Base-by-base conservation (phyloP, 2,888 invertebrate genomes). In the Scaptomyza cyrtandrae region DNA sequence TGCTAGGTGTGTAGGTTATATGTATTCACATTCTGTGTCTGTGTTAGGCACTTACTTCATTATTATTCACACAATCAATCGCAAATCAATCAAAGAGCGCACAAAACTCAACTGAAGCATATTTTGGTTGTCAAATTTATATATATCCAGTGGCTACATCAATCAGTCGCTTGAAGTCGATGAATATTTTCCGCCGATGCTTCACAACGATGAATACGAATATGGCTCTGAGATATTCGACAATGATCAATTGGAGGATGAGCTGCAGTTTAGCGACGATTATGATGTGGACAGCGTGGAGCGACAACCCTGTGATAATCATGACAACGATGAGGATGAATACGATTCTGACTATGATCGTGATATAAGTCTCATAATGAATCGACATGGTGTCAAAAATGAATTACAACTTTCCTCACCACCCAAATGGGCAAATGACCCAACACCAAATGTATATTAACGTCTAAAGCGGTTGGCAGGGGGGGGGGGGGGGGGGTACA, bases 131-230 rank as follows among this genome's bases (percentile, higher is more conserved):
- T 77, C 67, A 62, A 67, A 67, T 67, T 67, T 96, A 93, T 96
- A 19, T 19, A 19, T 19, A 19, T 19, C 27, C 52, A 97, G 97
- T 96, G 97, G 97, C 94, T 97, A 97, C 95, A 94, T 96, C 94
- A 96, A 96, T 94, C 97, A 97, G 94, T 96, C 97, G 94, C 94
- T 96, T 94, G 96, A 96, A 93, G 96, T 97, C 94, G 96, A 97
- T 95, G 97, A 97, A 93, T 95, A 97, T 93, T 97, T 97, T 94
- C 97, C 97, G 92, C 95, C 94, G 90, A 92, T 94, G 90, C 70
- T 37, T 55, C 56, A 76, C 41, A 92, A 92, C 41, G 90, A 89
- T 65, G 88, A 88, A 44, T 86, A 78, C 66, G 90, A 88, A 27
- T 88, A 88, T 65, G 83, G 81, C 53, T 80, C 83, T 29, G 89